Evolutionary conservation across 2,113 vertebrate genomes (phyloP), one percentile per base, ranked within the genome.

Genomic region (Bubo blakistoni): DNA sequence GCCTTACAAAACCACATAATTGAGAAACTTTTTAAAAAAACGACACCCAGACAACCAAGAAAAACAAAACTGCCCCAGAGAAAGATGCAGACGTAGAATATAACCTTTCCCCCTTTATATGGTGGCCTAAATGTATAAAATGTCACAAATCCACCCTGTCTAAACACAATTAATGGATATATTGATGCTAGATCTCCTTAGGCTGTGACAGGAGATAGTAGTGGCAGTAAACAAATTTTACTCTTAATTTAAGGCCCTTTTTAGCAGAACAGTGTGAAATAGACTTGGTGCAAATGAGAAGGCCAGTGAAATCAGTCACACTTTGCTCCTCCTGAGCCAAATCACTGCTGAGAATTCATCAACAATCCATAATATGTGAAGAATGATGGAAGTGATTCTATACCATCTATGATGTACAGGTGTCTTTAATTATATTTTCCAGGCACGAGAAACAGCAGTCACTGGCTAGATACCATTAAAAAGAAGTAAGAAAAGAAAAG

Each of bases 301-400:
- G 52, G 34, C 26, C 69, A 32, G 73, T 54, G 69, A 67, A 92
- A 87, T 71, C 57, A 89, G 77, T 84, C 69, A 86, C 52, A 52
- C 36, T 88, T 84, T 16, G 12, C 69, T 76, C 38, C 66, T 74
- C 61, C 80, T 38, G 69, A 93, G 83, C 82, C 88, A 94, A 92
- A 84, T 76, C 88, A 87, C 92, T 93, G 93, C 93, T 95, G 88
- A 93, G 92, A 92, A 86, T 94, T 93, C 85, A 93, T 93, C 94
- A 94, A 40, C 91, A 85, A 87, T 74, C 61, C 70, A 71, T 63
- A 91, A 61, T 22, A 92, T 8, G 47, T 3, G 3, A 74, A 57
- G 88, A 89, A 95, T 22, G 57, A 86, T 81, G 83, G 81, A 94
- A 89, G 44, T 74, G 55, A 78, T 81, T 94, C 77, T 91, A 42